Base-by-base conservation (phyloP, 2,797 vertebrate species). In the Melanotaenia trifasciata region DNA sequence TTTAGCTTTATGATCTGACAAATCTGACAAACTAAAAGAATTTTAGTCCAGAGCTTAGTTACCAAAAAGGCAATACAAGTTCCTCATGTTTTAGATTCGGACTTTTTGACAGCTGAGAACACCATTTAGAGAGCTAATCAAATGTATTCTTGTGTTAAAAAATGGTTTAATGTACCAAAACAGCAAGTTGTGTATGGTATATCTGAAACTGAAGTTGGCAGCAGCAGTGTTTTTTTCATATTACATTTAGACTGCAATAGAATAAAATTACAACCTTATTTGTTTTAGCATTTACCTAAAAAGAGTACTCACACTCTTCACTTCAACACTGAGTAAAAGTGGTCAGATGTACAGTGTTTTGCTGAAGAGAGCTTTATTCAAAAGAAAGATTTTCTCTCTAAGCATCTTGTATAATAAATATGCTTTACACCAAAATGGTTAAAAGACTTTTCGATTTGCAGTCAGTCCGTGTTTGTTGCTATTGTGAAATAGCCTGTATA, bases 401-500 rank as follows among this genome's bases (percentile, higher is more conserved):
- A 87, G 86, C 72, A 78, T 68, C 13, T 30, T 64, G 30, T 58
- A 22, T 65, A 72, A 62, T 62, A 35, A 64, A 83, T 78, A 65
- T 66, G 4, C 68, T 83, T 75, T 11, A 53, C 51, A 68, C 72
- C 13, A 70, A 86, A 84, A 73, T 28, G 24, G 53, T 59, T 40
- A 40, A 26, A 71, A 2, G 20, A 22, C 33, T 73, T 86, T 67
- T 70, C 36, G 47, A 62, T 38, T 64, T 59, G 40, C 58, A 62
- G 79, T 79, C 69, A 24, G 64, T 71, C 24, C 38, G 20, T 74
- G 59, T 79, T 83, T 72, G 67, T 77, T 75, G 57, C 81, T 38
- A 47, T 4, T 36, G 63, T 72, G 72, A 90, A 89, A 88, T 86
- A 72, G 78, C 73, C 74, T 80, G 80, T 89, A 40, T 5, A 40